Evolutionary conservation across 2,797 vertebrate genomes (phyloP), one percentile per base, ranked within the genome.

Genomic region (Sphenodon punctatus): DNA sequence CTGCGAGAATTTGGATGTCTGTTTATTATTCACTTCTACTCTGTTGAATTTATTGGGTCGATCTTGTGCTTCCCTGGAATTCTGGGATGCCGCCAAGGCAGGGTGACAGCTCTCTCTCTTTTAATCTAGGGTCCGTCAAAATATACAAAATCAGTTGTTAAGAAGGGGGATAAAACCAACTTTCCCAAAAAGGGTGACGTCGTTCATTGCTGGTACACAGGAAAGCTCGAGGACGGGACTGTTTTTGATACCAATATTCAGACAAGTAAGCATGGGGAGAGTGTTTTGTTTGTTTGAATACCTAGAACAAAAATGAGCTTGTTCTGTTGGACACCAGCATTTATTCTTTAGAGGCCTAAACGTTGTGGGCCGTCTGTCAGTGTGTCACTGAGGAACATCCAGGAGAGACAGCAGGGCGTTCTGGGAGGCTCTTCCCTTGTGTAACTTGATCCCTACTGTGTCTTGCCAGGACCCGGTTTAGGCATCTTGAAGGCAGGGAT

Each of bases 121-220:
- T 10, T 51, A 42, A 70, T 67, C 65, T 46, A 99, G 99, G 98
- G 97, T 78, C 98, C 97, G 1, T 98, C 98, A 2, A 99, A 96
- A 88, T 99, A 97, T 41, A 96, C 90, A 6, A 99, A 99, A 90
- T 92, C 97, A 1, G 90, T 98, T 67, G 86, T 99, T 53, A 99
- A 99, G 92, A 99, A 98, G 85, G 99, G 99, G 0, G 98, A 99
- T 91, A 99, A 99, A 94, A 91, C 94, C 39, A 99, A 98, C 95
- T 98, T 98, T 70, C 98, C 98, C 0, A 98, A 98, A 95, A 99
- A 99, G 85, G 98, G 99, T 0, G 98, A 99, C 27, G 95, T 95
- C 0, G 98, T 99, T 77, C 96, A 98, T 72, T 99, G 99, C 95
- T 99, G 98, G 98, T 99, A 99, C 87, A 99, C 97, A 0, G 99